These are phyloP conservation scores for Bactericera cockerelli DNA, from an alignment of 1,140 invertebrate species.

Conservation along the genomic window DNA sequence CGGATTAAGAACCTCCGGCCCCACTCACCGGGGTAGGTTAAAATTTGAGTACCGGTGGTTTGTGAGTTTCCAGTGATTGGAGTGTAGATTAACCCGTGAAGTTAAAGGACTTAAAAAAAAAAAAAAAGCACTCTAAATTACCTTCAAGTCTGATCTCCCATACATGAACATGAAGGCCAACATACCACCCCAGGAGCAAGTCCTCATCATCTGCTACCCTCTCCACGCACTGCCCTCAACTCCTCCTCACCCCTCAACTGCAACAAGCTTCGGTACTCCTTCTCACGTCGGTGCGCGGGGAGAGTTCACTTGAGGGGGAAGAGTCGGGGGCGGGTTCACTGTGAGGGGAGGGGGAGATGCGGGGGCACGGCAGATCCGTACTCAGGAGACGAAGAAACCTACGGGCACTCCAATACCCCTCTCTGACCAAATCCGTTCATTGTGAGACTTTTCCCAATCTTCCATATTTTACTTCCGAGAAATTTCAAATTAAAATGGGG, in stretches of 20 bases:
- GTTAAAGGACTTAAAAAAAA: too few species aligned
- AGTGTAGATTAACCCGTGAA: too few species aligned
- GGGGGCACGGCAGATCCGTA: slow-evolving; percentile 29
- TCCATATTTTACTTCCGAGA: too few species aligned
- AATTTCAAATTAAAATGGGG: too few species aligned
- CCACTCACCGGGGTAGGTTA: too few species aligned
- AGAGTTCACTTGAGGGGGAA: slow-evolving; percentile 78
- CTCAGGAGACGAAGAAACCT: slow-evolving; percentile 31
- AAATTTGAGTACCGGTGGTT: too few species aligned
- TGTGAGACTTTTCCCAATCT: too few species aligned
- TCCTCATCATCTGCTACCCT: slow-evolving; percentile 90
- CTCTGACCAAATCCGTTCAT: slow-evolving; percentile 50
- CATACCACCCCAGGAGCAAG: slow-evolving; percentile 75
- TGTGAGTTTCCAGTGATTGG: too few species aligned
- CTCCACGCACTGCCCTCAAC: slow-evolving; percentile 72
- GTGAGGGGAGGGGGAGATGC: slow-evolving; percentile 38
- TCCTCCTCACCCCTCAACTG: slow-evolving; percentile 69
- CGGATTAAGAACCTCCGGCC: too few species aligned
- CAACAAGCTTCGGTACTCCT: slow-evolving; percentile 68
- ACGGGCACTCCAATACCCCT: slow-evolving; percentile 32
- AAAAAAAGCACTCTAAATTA: too few species aligned
- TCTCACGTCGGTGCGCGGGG: slow-evolving; percentile 89
- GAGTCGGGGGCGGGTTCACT: too few species aligned
- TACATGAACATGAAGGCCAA: slow-evolving; percentile 50
- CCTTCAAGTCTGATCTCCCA: slow-evolving; percentile 20